These are phyloP conservation scores for Chaetophractus vellerosus DNA, from an alignment of 2,797 vertebrate species.

Conservation along the genomic window DNA sequence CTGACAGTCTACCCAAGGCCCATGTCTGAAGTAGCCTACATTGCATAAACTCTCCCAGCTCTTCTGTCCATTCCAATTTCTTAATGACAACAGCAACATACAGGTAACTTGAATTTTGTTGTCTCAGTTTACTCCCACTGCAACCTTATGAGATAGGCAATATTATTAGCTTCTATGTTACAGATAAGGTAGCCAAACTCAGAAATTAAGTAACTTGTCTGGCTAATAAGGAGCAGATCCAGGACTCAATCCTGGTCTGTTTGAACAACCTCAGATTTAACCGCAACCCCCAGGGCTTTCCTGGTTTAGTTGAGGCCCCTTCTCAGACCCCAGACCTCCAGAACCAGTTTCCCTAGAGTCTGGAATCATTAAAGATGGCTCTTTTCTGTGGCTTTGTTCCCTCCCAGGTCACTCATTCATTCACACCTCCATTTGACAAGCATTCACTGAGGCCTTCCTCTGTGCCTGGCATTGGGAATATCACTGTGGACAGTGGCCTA, in stretches of 20 bases:
- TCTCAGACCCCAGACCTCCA: background rate
- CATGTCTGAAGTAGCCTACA: background rate
- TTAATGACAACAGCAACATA: background rate
- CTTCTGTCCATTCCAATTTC: background rate
- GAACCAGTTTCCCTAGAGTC: background rate
- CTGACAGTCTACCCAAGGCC: background rate
- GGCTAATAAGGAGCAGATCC: background rate
- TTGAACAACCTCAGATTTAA: constrained; percentile 43
- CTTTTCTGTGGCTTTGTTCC: background rate
- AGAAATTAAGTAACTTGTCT: constrained; percentile 4
- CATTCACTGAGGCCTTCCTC: background rate
- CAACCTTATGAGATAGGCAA: background rate
- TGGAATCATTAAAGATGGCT: background rate
- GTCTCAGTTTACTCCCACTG: constrained; percentile 1
- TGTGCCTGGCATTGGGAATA: background rate
- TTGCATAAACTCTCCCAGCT: background rate
- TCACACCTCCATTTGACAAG: background rate
- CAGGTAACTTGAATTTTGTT: background rate
- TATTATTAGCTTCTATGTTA: background rate
- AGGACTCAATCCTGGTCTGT: background rate
- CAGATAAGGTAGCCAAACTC: background rate
- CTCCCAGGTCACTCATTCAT: background rate
- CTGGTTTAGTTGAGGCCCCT: background rate
- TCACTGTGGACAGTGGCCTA: background rate
- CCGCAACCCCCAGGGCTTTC: background rate